Evolutionary conservation across 2,113 vertebrate species (phyloP), one percentile per base, ranked within the genome.

Genomic region (Ictalurus punctatus): DNA sequence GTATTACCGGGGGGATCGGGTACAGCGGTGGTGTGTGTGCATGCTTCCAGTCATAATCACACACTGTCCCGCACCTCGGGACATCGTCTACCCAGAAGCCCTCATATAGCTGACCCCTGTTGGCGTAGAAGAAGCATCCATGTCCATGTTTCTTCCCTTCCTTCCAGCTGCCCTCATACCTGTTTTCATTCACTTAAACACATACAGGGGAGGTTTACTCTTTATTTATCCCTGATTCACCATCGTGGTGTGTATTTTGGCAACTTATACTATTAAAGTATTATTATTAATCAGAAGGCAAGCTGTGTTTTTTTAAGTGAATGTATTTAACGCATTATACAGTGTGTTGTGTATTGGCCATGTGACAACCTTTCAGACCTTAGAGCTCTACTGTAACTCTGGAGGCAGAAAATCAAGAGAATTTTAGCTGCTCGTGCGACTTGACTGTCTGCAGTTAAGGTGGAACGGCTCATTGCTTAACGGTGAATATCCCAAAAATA

Each of bases 131-230:
- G 86, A 95, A 97, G 84, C 95, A 96, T 3, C 98, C 98, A 0
- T 90, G 69, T 0, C 98, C 98, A 0, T 97, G 95, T 89, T 96
- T 98, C 94, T 95, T 95, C 74, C 98, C 98, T 12, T 96, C 91
- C 89, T 93, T 94, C 98, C 98, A 99, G 5, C 30, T 56, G 84
- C 98, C 98, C 93, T 97, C 96, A 0, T 97, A 98, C 54, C 96
- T 94, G 88, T 98, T 97, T 87, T 95, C 94, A 52, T 97, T 98
- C 52, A 92, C 96, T 96, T 87, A 91, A 4, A 93, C 89, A 76
- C 30, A 44, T 34, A 58, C 8, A 90, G 83, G 89, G 2, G 83
- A 89, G 2, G 12, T 37, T 44, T 44, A 25, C 1, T 40, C 21
- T 61, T 40, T 14, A 63, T 27, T 83, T 16, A 59, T 40, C 34